phyloP scores from a whole-genome alignment of 2,113 vertebrate species.

The Scortum barcoo region DNA sequence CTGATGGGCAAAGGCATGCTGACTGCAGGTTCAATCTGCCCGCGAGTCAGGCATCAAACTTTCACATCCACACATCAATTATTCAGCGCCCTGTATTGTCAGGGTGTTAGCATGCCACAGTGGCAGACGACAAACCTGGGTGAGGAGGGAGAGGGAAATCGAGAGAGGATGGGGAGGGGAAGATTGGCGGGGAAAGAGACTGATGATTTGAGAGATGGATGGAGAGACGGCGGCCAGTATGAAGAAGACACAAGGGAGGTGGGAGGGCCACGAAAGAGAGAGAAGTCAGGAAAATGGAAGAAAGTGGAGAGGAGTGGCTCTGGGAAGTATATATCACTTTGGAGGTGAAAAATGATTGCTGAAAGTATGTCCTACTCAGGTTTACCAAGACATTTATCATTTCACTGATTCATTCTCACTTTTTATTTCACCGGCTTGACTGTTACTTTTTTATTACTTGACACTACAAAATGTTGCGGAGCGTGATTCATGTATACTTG shows the following conservation, averaged over 20 bases:
- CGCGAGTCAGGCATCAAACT: conserved; percentile 84
- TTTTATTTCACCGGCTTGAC: background rate
- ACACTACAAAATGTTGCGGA: background rate
- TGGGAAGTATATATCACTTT: background rate
- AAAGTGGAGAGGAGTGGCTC: background rate
- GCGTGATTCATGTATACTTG: no score
- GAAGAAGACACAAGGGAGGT: conserved; percentile 3
- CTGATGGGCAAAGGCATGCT: conserved; percentile 77
- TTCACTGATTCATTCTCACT: background rate
- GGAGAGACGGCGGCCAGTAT: conserved; percentile 19
- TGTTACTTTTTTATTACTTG: background rate
- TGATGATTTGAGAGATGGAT: conserved; percentile 29
- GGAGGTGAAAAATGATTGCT: background rate
- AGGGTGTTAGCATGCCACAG: conserved; percentile 76
- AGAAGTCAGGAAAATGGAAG: background rate
- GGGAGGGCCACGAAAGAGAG: background rate
- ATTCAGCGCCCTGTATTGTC: conserved; percentile 80
- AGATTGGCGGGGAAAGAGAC: conserved; percentile 20
- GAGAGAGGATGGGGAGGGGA: conserved; percentile 26
- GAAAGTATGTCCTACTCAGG: background rate
- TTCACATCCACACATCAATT: conserved; percentile 85
- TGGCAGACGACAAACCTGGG: conserved; percentile 75
- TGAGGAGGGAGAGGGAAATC: conserved; percentile 51
- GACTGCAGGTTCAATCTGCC: conserved; percentile 86
- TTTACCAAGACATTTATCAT: conserved; percentile 1